Evolutionary conservation across 2,113 vertebrate genomes (phyloP).

Genomic region (Nymphicus hollandicus): DNA sequence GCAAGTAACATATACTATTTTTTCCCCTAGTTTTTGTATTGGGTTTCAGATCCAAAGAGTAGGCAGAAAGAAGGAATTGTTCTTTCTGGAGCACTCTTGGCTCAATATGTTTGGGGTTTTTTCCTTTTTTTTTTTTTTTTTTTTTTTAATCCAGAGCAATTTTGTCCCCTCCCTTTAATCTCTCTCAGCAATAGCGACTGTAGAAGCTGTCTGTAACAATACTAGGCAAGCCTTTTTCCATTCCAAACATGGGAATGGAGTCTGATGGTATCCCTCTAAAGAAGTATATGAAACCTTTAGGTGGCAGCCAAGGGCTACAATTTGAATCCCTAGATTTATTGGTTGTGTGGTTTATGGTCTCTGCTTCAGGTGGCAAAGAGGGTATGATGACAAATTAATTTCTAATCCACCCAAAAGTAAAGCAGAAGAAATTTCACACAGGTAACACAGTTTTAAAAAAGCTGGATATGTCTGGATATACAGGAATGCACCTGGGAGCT

Average conservation of each 20-base stretch:
- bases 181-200: neutral
- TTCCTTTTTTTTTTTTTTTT: neutral
- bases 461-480: neutral
- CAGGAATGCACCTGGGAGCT: neutral
- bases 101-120: accelerated
- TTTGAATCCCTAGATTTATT: constrained; percentile 55
- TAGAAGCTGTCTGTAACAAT: neutral
- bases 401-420: neutral
- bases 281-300: constrained; percentile 72
- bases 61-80: neutral
- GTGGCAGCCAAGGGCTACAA: constrained; percentile 78
- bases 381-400: neutral
- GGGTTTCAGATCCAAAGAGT: neutral
- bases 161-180: neutral
- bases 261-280: neutral
- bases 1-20: neutral
- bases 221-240: neutral
- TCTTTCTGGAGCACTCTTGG: neutral
- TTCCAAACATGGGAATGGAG: neutral
- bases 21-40: neutral
- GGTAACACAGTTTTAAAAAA: neutral
- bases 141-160: neutral
- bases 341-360: constrained; percentile 33
- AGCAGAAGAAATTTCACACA: neutral
- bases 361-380: neutral